Base-by-base conservation (phyloP, 2,888 invertebrate genomes). In the Acleris holmiana region DNA sequence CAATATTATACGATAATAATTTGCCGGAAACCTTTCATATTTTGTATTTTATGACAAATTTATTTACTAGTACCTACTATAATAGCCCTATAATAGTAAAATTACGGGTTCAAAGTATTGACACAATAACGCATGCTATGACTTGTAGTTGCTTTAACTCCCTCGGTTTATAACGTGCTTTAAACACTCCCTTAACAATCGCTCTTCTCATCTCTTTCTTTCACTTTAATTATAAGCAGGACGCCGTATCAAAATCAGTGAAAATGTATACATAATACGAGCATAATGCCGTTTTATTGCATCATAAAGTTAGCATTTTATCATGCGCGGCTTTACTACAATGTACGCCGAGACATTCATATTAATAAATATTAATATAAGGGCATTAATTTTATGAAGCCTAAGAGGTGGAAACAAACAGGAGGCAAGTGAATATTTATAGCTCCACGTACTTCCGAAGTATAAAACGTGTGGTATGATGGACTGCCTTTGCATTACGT, bases 321-420 rank as follows among this genome's bases (percentile, higher is more conserved):
- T 84, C 85, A 87, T 84, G 83, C 75, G 75, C 73, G 76, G 82
- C 82, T 84, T 86, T 77, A 78, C 76, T 76, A 82, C 80, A 78
- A 73, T 76, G 82, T 79, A 77, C 73, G 75, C 67, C 73, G 76
- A 80, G 81, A 80, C 78, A 83, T 84, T 82, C 83, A 80, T 84
- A 87, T 88, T 88, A 90, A 89, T 89, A 89, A 90, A 90, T 89
- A 89, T 86, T 87, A 90, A 90, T 90, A 87, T 84, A 77, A 75
- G 76, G 76, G 82, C 82, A 91, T 91, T 90, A 90, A 89, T 84
- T 89, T 91, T 88, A 91, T 78, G 88, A 85, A 83, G 85, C 83
- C 87, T 88, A 86, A 88, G 86, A 89, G 86, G 84, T 84, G 84
- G 83, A 84, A 86, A 85, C 84, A 85, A 84, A 84, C 82, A 79